Base-by-base conservation (phyloP, 2,797 vertebrate genomes). In the Leptatherina wallacei region DNA sequence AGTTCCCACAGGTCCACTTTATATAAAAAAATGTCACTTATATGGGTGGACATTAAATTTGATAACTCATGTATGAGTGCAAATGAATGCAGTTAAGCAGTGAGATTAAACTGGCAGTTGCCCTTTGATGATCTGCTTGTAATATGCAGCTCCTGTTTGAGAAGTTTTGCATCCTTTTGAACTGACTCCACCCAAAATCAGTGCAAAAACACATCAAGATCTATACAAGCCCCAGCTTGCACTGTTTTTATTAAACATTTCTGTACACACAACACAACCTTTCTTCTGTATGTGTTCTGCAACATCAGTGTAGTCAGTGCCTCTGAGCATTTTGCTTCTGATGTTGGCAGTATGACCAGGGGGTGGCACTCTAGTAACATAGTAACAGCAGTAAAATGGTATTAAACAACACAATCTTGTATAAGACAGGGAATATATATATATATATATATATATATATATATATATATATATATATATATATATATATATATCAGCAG, bases 351-450 rank as follows among this genome's bases (percentile, higher is more conserved):
- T 0, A 38, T 84, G 66, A 67, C 89, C 92, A 91, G 81, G 70
- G 47, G 88, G 83, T 78, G 92, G 87, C 88, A 78, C 81, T 89
- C 78, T 27, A 27, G 24, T 27, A 27, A 27, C 24, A 27, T 86
- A 66, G 87, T 84, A 83, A 81, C 82, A 85, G 80, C 69, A 77
- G 67, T 83, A 30, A 88, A 80, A 69, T 61, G 29, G 51, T 49
- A 30, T 32, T 24, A 68, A 77, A 83, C 42, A 2, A 14, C 35
- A 64, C 18, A 44, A 64, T 58, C n/a, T 74, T 69, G 52, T 55
- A 38, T 59, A 38, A 55, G 32, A 32, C 61, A 62, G 1, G 24
- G 24, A 2, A 27, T 27, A 27, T 27, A 27, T 27, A 27, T 27
- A 1, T 27, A 27, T 27, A 27, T 27, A 27, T 27, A 1, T 27